Evolutionary conservation across 2,888 invertebrate genomes (phyloP), one percentile per base, ranked within the genome.

Genomic region (Cylindroiulus punctatus): DNA sequence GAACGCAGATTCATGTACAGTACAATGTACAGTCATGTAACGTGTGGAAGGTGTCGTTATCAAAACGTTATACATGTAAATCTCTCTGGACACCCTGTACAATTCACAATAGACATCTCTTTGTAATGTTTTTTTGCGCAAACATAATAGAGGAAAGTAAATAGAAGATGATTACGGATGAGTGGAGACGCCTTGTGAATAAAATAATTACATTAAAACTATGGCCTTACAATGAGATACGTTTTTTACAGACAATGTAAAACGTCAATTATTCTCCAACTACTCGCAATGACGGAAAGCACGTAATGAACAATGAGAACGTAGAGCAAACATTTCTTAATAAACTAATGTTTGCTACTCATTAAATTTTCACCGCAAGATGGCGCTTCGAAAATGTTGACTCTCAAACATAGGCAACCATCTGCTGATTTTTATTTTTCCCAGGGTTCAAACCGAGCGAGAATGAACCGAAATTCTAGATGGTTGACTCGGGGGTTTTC

Each of bases 341-440:
- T 47, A 47, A 47, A 47, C 12, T 17, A n/a, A 47, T 47, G 5
- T 47, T 5, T 10, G 10, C 17, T 47, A 14, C 17, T 47, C 10
- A 17, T 17, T 17, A 47, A 47, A 47, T 7, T 22, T 22, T 22
- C 22, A 22, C 57, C 5, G 57, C 22, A 57, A n/a, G 22, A 57
- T 40, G 1, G n/a, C 22, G n/a, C 5, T 17, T 17, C 0, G 10
- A 57, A 57, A 57, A 57, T 22, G 22, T 22, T 57, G 57, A 57
- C 22, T 57, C 57, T 17, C 5, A 22, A 22, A 17, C 0, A n/a
- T n/a, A n/a, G n/a, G n/a, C 17, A 57, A 57, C 57, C 57, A 57
- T 57, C 57, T 57, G 57, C 57, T 57, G 57, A 22, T 57, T 57
- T 57, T 57, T 57, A 22, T 57, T 57, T 57, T 57, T 57, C 57